Conservation (phyloP, 2,888 invertebrate genomes). For the Rhamphomyia laevipes region DNA sequence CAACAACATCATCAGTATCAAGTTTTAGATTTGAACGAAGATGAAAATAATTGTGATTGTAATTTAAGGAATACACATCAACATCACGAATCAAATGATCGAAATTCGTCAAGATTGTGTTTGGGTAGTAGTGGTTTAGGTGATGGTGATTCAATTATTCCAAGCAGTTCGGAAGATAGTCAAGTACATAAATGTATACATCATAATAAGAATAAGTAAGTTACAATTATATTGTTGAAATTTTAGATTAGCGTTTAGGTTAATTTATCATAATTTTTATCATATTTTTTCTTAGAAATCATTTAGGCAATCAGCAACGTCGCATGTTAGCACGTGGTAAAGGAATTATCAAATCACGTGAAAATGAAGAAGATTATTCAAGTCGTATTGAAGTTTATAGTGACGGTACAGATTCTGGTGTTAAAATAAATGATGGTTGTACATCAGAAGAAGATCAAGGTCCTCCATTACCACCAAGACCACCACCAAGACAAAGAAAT, state of each 20-base stretch:
- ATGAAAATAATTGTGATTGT: neutral
- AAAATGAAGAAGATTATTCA: conserved; percentile 21
- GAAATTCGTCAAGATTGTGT: conserved; percentile 13
- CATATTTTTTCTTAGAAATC: conserved; percentile 14
- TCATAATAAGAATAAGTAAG: conserved; percentile 8
- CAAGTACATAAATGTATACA: conserved; percentile 14
- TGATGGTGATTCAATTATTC: conserved; percentile 19
- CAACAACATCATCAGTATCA: conserved; percentile 13
- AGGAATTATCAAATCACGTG: conserved; percentile 14
- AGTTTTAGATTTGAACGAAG: conserved; percentile 13
- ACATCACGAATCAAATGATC: conserved; percentile 11
- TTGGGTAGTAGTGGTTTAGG: neutral
- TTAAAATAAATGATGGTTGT: conserved; percentile 22
- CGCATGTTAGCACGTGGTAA: conserved; percentile 11
- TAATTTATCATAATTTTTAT: neutral
- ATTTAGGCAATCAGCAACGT: conserved; percentile 17
- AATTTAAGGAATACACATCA: neutral
- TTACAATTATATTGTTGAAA: neutral
- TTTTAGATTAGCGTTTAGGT: neutral
- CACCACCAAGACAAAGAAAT: conserved; percentile 26
- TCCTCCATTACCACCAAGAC: conserved; percentile 35
- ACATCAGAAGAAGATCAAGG: conserved; percentile 30
- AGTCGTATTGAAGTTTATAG: conserved; percentile 28
- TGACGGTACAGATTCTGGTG: conserved; percentile 25
- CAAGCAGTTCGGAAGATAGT: conserved; percentile 22